phyloP scores from a whole-genome alignment of 2,888 invertebrate genomes.

The Autographa pulchrina region DNA sequence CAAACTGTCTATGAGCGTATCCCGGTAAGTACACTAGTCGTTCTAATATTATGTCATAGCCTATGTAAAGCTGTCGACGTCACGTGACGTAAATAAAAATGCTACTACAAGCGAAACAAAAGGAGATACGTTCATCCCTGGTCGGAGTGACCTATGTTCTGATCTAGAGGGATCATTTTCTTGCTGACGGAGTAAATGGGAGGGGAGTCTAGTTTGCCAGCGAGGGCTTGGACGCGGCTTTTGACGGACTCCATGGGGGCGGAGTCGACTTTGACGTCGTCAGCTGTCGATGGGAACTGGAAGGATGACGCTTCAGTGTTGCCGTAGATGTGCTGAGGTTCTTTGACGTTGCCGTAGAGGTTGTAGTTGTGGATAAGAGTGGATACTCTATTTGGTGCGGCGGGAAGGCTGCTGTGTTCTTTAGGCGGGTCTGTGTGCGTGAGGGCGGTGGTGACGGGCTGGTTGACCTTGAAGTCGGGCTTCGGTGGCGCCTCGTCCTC shows the following conservation, averaged over 20 bases:
- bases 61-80: slow-evolving; percentile 74
- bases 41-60: slow-evolving; percentile 68
- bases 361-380: slow-evolving; percentile 86
- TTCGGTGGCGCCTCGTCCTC: slow-evolving; percentile 76
- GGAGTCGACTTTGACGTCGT: slow-evolving; percentile 80
- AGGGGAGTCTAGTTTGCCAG: slow-evolving; percentile 80
- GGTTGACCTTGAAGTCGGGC: slow-evolving; percentile 86
- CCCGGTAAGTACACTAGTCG: slow-evolving; percentile 69
- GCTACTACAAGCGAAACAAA: slow-evolving; percentile 76
- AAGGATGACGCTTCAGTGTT: slow-evolving; percentile 75
- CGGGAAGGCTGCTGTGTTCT: slow-evolving; percentile 83
- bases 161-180: slow-evolving; percentile 81
- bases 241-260: slow-evolving; percentile 84
- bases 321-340: slow-evolving; percentile 84
- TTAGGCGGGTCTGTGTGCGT: slow-evolving; percentile 69
- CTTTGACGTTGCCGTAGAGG: slow-evolving; percentile 82
- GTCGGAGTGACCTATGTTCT: slow-evolving; percentile 73
- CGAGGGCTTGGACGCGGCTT: slow-evolving; percentile 81
- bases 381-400: slow-evolving; percentile 81
- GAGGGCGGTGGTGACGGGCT: slow-evolving; percentile 78
- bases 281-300: slow-evolving; percentile 75
- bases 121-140: slow-evolving; percentile 73
- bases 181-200: slow-evolving; percentile 85
- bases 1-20: slow-evolving; percentile 61
- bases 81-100: slow-evolving; percentile 60